These are phyloP conservation scores for Calephelis perditalis DNA, from an alignment of 2,888 invertebrate genomes.

Conservation along the genomic window DNA sequence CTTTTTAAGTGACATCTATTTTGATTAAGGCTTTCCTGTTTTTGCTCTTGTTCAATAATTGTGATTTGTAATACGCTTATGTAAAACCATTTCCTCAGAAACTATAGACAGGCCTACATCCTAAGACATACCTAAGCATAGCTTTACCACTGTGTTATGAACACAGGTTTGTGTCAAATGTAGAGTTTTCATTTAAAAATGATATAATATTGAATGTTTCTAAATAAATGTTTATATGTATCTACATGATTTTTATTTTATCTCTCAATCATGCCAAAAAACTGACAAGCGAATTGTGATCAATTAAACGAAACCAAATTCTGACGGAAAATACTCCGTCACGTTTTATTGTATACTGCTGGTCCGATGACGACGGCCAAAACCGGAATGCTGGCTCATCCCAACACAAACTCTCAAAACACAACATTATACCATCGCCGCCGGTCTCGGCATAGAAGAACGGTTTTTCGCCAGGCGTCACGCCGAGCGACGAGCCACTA, in stretches of 20 bases:
- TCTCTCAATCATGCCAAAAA: slow-evolving; percentile 20
- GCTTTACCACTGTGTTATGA: slow-evolving; percentile 38
- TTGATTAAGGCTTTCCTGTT: slow-evolving; percentile 14
- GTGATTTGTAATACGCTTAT: slow-evolving; percentile 54
- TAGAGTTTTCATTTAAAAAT: slow-evolving; percentile 30
- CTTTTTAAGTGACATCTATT: slow-evolving; percentile 15
- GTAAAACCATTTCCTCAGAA: slow-evolving; percentile 28
- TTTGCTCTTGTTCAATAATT: slow-evolving; percentile 23
- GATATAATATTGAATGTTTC: slow-evolving; percentile 28
- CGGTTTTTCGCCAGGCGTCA: no score
- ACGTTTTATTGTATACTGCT: no score
- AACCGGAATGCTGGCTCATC: no score
- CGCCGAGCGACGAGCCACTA: no score
- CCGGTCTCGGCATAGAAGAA: no score
- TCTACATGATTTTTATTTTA: slow-evolving; percentile 40
- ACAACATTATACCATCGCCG: no score
- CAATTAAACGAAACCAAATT: no score
- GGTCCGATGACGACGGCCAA: no score
- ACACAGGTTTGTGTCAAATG: slow-evolving; percentile 41
- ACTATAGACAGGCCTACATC: slow-evolving; percentile 31
- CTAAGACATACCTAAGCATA: slow-evolving; percentile 36
- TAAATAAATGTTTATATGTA: slow-evolving; percentile 41
- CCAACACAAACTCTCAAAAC: no score
- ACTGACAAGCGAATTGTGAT: no score
- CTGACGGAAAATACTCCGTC: no score